These are phyloP conservation scores for Dichetophora obliterata DNA, from an alignment of 2,888 invertebrate genomes.

Conservation along the genomic window DNA sequence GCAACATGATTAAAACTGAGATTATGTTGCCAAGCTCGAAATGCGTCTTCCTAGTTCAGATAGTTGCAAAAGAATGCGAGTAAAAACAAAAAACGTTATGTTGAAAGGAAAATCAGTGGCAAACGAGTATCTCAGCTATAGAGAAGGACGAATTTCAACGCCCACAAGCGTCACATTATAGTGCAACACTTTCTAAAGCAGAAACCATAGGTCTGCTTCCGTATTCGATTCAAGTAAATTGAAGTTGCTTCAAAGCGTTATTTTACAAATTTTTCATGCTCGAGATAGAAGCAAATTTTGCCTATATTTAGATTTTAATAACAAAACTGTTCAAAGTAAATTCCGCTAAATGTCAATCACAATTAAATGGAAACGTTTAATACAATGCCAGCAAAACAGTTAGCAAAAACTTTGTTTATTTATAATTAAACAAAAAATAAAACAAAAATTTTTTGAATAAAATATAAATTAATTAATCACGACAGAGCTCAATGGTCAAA, in stretches of 20 bases:
- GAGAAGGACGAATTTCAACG: neutral
- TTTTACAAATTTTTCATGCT: too few relatives aligned
- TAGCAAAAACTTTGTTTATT: neutral
- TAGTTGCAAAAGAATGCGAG: neutral
- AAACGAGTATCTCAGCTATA: neutral
- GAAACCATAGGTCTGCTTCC: too few relatives aligned
- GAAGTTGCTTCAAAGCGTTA: too few relatives aligned
- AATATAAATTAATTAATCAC: neutral
- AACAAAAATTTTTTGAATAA: neutral
- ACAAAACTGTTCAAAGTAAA: too few relatives aligned
- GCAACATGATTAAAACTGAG: neutral
- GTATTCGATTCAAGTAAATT: too few relatives aligned
- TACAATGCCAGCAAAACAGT: neutral
- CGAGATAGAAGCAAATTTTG: too few relatives aligned
- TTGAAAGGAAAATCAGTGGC: neutral
- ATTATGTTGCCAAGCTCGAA: slow-evolving; percentile 1
- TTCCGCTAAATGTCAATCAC: too few relatives aligned
- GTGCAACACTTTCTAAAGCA: neutral
- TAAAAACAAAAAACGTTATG: neutral
- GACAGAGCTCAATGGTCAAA: neutral
- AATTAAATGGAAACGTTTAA: too few relatives aligned
- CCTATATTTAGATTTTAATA: too few relatives aligned
- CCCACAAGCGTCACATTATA: neutral
- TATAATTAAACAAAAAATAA: neutral
- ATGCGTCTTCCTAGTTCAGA: too few relatives aligned